Evolutionary conservation across 2,888 invertebrate species (phyloP).

Genomic region (Eledone cirrhosa): DNA sequence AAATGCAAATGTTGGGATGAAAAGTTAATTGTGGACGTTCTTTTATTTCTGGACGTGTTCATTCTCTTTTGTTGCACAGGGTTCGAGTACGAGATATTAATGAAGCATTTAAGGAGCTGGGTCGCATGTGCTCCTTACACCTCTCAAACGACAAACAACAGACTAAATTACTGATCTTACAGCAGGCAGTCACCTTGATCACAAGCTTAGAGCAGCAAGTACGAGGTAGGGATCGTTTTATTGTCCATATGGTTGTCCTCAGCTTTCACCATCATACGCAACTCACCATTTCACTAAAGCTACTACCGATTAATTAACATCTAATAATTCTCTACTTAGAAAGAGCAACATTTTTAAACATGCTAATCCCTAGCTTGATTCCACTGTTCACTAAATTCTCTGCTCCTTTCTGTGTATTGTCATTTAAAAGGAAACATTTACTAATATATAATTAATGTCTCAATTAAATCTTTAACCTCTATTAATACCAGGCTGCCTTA

Average conservation of each 20-base stretch:
- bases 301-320: too few relatives aligned
- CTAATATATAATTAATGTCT: too few relatives aligned
- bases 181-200: constrained; percentile 97
- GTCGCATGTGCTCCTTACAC: constrained; percentile 96
- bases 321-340: too few relatives aligned
- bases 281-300: too few relatives aligned
- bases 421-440: too few relatives aligned
- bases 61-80: constrained; percentile 69
- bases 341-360: too few relatives aligned
- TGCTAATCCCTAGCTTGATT: too few relatives aligned
- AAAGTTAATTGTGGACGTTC: constrained; percentile 7
- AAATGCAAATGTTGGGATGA: constrained; percentile 17
- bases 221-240: constrained; percentile 73
- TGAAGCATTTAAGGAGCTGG: constrained; percentile 95
- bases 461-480: too few relatives aligned
- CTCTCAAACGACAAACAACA: constrained; percentile 92
- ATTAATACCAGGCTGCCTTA: too few relatives aligned
- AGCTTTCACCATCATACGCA: too few relatives aligned
- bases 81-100: constrained; percentile 98
- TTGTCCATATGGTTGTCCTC: background rate
- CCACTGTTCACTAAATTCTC: too few relatives aligned
- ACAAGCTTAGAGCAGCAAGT: constrained; percentile 98
- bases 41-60: constrained; percentile 14
- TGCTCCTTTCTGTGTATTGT: too few relatives aligned
- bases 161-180: constrained; percentile 95